Conservation (phyloP, 2,797 vertebrate species). For the Halcyon chelicuti region DNA sequence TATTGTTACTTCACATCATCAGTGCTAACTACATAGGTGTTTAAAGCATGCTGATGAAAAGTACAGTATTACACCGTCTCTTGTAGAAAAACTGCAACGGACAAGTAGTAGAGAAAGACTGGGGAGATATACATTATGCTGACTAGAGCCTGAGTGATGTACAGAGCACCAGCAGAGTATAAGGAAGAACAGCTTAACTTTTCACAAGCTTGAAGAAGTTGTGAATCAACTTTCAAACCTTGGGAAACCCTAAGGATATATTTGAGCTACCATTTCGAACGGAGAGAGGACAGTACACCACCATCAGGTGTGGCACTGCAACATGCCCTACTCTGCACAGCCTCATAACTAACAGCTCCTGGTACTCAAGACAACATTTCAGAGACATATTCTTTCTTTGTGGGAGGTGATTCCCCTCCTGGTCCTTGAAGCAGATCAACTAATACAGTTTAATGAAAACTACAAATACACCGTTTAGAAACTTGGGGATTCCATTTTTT, state of each 20-base stretch:
- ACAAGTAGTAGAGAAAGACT: no score
- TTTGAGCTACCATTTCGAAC: not conserved
- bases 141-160: not conserved
- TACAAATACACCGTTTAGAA: not conserved
- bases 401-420: not conserved
- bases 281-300: not conserved
- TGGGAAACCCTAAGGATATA: not conserved
- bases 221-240: not conserved
- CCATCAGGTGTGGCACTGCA: not conserved
- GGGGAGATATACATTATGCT: not conserved
- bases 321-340: fast-evolving
- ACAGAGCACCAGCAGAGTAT: not conserved
- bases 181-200: not conserved
- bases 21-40: not conserved
- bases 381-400: not conserved
- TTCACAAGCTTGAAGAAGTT: not conserved
- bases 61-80: not conserved
- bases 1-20: not conserved
- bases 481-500: fast-evolving
- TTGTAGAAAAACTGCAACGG: not conserved
- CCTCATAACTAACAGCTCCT: not conserved
- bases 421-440: not conserved
- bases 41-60: not conserved
- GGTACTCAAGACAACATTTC: not conserved
- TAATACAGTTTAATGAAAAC: not conserved